Conservation (phyloP, 2,113 vertebrate species). For the Cebidichthys violaceus region DNA sequence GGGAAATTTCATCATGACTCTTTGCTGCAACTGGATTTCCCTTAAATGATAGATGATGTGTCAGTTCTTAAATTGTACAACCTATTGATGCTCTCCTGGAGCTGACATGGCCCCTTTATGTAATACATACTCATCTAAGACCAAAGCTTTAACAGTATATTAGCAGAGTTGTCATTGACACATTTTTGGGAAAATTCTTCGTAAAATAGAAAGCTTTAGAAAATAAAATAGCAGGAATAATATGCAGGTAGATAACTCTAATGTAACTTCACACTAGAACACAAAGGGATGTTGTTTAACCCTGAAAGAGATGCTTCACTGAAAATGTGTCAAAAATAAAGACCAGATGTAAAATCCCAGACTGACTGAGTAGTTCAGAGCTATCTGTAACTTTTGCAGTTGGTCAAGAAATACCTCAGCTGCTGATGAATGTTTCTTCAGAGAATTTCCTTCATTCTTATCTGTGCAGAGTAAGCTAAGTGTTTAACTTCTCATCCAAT, state of each 20-base stretch:
- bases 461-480: conserved; percentile 17
- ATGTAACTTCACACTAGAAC: not conserved
- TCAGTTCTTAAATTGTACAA: conserved; percentile 20
- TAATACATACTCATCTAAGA: not conserved
- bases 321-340: conserved; percentile 47
- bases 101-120: not conserved
- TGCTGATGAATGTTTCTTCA: conserved; percentile 51
- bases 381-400: conserved; percentile 69
- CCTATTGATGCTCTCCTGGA: not conserved
- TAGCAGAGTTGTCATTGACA: not conserved
- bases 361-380: conserved; percentile 45
- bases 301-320: conserved; percentile 35
- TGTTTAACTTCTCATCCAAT: conserved; percentile 30
- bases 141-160: not conserved
- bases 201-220: not conserved
- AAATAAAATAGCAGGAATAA: not conserved
- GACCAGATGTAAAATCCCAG: conserved; percentile 58
- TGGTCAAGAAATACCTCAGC: conserved; percentile 73
- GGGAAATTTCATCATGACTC: conserved; percentile 31
- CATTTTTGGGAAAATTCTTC: not conserved
- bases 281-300: not conserved
- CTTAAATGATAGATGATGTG: conserved; percentile 13
- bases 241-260: not conserved
- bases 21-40: conserved; percentile 18
- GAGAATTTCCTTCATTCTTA: conserved; percentile 44